These are phyloP conservation scores for Azemiops feae DNA, from an alignment of 2,113 vertebrate genomes.

Conservation along the genomic window DNA sequence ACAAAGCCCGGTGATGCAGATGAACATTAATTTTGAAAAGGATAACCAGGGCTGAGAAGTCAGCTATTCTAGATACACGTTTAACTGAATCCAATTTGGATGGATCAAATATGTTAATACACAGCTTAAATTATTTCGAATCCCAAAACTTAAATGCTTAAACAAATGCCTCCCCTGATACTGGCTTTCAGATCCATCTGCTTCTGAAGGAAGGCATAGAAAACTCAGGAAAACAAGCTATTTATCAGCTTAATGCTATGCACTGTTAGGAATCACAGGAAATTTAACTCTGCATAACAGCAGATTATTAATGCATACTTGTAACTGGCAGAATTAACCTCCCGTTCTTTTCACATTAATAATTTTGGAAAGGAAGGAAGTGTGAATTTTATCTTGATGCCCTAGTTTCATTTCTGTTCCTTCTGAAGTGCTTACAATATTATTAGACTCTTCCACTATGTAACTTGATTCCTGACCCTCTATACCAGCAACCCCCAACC, in stretches of 20 bases:
- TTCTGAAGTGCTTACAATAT: background rate
- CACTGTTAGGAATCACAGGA: background rate
- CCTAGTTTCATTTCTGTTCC: background rate
- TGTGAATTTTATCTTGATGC: background rate
- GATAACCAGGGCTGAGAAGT: conserved; percentile 13
- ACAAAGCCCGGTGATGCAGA: background rate
- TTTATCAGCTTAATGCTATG: background rate
- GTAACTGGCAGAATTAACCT: background rate
- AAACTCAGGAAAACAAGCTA: background rate
- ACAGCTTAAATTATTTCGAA: background rate
- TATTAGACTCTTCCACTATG: background rate
- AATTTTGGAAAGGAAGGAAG: background rate
- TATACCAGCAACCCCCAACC: too few relatives aligned
- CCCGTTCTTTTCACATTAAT: background rate
- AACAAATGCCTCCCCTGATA: background rate
- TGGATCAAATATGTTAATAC: background rate
- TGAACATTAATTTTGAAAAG: background rate
- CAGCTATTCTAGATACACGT: conserved; percentile 1
- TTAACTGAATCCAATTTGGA: background rate
- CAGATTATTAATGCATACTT: background rate
- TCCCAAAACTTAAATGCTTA: background rate
- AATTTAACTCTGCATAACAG: background rate
- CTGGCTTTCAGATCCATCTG: background rate
- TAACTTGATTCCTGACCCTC: background rate
- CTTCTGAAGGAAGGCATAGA: background rate